phyloP scores from a whole-genome alignment of 2,113 vertebrate genomes.

The Etheostoma spectabile region DNA sequence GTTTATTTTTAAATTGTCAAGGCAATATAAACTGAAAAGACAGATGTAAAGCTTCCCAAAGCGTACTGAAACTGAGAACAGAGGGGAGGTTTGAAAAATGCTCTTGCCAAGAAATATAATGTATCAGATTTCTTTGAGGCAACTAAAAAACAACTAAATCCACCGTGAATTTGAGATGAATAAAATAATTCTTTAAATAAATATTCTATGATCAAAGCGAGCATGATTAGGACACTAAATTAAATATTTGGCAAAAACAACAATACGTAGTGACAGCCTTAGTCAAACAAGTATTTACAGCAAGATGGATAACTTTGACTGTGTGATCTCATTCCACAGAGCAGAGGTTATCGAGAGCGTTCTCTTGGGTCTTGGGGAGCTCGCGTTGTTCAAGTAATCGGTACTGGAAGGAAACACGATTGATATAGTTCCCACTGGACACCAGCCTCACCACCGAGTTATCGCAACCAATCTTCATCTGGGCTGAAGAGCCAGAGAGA shows the following conservation, averaged over 20 bases:
- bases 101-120: conserved; percentile 26
- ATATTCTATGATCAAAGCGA: conserved; percentile 40
- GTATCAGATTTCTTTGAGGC: conserved; percentile 32
- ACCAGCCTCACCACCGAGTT: conserved; percentile 94
- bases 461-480: conserved; percentile 97
- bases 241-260: conserved; percentile 56
- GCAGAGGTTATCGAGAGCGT: conserved; percentile 92
- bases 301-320: conserved; percentile 27
- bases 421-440: conserved; percentile 93
- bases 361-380: conserved; percentile 86
- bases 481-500: conserved; percentile 81
- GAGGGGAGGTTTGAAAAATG: conserved; percentile 23
- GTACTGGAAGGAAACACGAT: conserved; percentile 95
- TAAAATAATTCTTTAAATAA: conserved; percentile 56
- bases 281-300: conserved; percentile 62
- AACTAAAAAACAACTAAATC: conserved; percentile 17
- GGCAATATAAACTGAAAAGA: conserved; percentile 65
- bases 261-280: conserved; percentile 35
- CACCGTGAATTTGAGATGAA: conserved; percentile 15
- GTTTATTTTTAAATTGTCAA: conserved; percentile 87
- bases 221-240: conserved; percentile 25
- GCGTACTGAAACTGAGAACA: conserved; percentile 22
- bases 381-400: conserved; percentile 88
- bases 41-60: conserved; percentile 30
- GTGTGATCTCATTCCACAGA: conserved; percentile 67